A percentile compares a stretch with the other conserved stretches of the same genome.
phyloP scores from a whole-genome alignment of 2,113 vertebrate species.

The Lophura nycthemera region DNA sequence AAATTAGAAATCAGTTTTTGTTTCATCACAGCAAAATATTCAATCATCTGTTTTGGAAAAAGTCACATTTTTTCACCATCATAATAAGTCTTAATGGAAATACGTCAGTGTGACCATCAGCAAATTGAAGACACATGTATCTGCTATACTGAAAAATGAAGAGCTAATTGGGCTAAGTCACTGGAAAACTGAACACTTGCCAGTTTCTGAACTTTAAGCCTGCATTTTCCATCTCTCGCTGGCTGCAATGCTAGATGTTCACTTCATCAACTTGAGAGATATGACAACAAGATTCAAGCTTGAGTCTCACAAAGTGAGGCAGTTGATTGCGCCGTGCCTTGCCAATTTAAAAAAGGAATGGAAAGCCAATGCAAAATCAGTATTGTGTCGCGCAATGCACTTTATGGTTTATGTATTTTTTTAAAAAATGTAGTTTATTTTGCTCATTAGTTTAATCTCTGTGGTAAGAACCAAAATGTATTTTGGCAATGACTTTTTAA shows the following conservation, averaged over 20 bases:
- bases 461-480: background rate
- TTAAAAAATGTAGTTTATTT: background rate
- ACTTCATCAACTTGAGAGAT: background rate
- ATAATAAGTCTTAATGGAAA: background rate
- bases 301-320: background rate
- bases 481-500: background rate
- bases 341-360: background rate
- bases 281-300: background rate
- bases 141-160: background rate
- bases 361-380: rapidly evolving
- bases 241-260: background rate
- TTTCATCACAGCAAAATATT: background rate
- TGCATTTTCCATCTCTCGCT: background rate
- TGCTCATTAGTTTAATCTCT: background rate
- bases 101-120: background rate
- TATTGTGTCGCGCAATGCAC: background rate
- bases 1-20: background rate
- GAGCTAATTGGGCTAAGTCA: background rate
- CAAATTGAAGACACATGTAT: background rate
- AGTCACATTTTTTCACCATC: background rate
- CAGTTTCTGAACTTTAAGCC: rapidly evolving
- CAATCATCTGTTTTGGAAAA: background rate
- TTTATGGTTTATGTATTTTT: background rate
- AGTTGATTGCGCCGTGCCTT: background rate
- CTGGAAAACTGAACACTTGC: background rate